Base-by-base conservation (phyloP, 1,140 invertebrate species). In the Sarcophaga bullata region DNA sequence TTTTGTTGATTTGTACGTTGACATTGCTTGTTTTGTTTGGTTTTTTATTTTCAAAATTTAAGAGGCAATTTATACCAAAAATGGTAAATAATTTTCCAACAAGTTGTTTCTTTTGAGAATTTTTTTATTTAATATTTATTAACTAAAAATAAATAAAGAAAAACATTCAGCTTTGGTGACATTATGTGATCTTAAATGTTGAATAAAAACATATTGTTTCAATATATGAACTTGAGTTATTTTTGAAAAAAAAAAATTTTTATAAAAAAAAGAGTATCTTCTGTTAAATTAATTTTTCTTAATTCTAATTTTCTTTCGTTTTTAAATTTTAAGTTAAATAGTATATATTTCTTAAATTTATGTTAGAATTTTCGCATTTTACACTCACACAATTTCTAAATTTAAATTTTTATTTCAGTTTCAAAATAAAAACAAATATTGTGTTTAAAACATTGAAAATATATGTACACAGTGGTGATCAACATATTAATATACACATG, bases 61-160 rank as follows among this genome's bases (percentile, higher is more conserved):
- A 58, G 54, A 11, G 11, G 15, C 13, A n/a, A 58, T 58, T 58
- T 58, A n/a, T 15, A 58, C 54, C 54, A 58, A 58, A 58, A 58
- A 58, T n/a, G 54, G 54, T n/a, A 58, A n/a, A 58, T 58, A 58
- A 58, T 58, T 58, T 58, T 58, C 54, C 54, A 58, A 58, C 54
- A 58, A 58, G 54, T 58, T 58, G 54, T 54, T 54, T 58, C n/a
- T 58, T 58, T n/a, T n/a, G 15, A 5, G 3, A 4, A 5, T 58
- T 58, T 58, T n/a, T n/a, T 13, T 13, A 58, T 58, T 58, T 58
- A 58, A 58, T 58, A 58, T 58, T 58, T 58, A 58, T 58, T 58
- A 58, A n/a, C 54, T 6, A 58, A 58, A 58, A n/a, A 13, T n/a
- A 58, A 58, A 58, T 58, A 58, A 7, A 58, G n/a, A 58, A 54